Percentiles rank a stretch among this genome's conserved stretches.
Evolutionary conservation across 2,888 invertebrate genomes (phyloP).

Genomic region (Zygothrica quintamaculata): DNA sequence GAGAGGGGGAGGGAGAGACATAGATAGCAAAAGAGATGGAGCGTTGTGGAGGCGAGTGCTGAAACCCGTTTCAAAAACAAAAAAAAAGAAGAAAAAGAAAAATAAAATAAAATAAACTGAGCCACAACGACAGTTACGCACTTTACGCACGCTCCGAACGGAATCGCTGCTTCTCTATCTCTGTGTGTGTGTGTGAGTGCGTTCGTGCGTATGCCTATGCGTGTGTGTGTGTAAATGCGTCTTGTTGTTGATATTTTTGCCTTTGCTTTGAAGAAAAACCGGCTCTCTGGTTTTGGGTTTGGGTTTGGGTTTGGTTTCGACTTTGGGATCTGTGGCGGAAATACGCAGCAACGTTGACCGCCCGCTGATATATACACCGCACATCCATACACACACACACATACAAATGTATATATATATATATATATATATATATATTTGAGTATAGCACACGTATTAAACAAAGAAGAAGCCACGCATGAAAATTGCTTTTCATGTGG

Average conservation of each 20-base stretch:
- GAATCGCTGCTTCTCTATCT: conserved; percentile 13
- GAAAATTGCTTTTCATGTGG: conserved; percentile 76
- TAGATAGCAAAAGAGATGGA: conserved; percentile 12
- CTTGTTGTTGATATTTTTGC: conserved; percentile 38
- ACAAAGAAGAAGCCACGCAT: conserved; percentile 78
- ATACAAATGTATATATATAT: conserved; percentile 11
- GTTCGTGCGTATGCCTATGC: conserved; percentile 7
- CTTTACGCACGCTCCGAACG: conserved; percentile 75
- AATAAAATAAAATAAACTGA: conserved; percentile 42
- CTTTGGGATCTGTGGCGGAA: conserved; percentile 64
- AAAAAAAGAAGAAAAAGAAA: no score
- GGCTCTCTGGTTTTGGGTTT: conserved; percentile 60
- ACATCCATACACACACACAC: conserved; percentile 20
- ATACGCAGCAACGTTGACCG: conserved; percentile 68
- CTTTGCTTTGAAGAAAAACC: conserved; percentile 72
- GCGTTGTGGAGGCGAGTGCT: conserved; percentile 40
- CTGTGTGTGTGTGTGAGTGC: conserved; percentile 12
- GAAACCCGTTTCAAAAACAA: conserved; percentile 64
- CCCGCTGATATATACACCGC: conserved; percentile 46
- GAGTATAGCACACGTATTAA: conserved; percentile 23
- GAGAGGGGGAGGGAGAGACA: conserved; percentile 16
- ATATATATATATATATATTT: conserved; percentile 6
- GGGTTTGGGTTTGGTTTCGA: conserved; percentile 42
- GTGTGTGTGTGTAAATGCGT: conserved; percentile 16
- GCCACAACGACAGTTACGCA: conserved; percentile 74